Base-by-base conservation (phyloP, 2,888 invertebrate genomes). In the Volucella inflata region DNA sequence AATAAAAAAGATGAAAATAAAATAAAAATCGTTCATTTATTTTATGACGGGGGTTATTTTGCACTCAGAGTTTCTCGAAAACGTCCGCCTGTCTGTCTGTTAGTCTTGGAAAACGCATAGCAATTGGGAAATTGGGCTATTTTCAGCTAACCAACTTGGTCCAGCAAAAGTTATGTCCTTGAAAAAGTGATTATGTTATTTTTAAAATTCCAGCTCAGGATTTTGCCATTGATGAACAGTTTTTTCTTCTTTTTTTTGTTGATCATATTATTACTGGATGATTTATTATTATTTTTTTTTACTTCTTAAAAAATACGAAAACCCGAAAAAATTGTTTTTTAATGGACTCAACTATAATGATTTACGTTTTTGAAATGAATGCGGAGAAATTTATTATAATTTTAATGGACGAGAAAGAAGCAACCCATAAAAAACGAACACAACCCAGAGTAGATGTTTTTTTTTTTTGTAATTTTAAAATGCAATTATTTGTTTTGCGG, bases 81-180 rank as follows among this genome's bases (percentile, higher is more conserved):
- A n/a, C 42, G 42, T 67, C 77, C 60, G 60, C 44, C 67, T 62
- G 60, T 72, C 59, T 59, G 38, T 55, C 40, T 53, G 60, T 70
- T 53, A 30, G 46, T 77, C 50, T 50, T 3, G 6, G 36, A 8
- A 14, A 12, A 9, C 11, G 55, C 42, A 16, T 38, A 16, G 50
- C n/a, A 71, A 82, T n/a, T 67, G 44, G 53, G 46, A 36, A 17
- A 60, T 12, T 57, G 42, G 21, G 55, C 17, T 48, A 17, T 51
- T 21, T 70, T 59, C 53, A 67, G 64, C 42, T 75, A 59, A 40
- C 68, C 51, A 40, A 50, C 17, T 14, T 51, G 14, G 11, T 64
- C 46, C 51, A 70, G 74, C 44, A 38, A 17, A 48, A 30, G 60
- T n/a, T 42, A 40, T 38, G 83, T 68, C 79, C 83, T 84, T 79